These are phyloP conservation scores for Plecotus auritus DNA, from an alignment of 2,113 vertebrate species.

Conservation along the genomic window DNA sequence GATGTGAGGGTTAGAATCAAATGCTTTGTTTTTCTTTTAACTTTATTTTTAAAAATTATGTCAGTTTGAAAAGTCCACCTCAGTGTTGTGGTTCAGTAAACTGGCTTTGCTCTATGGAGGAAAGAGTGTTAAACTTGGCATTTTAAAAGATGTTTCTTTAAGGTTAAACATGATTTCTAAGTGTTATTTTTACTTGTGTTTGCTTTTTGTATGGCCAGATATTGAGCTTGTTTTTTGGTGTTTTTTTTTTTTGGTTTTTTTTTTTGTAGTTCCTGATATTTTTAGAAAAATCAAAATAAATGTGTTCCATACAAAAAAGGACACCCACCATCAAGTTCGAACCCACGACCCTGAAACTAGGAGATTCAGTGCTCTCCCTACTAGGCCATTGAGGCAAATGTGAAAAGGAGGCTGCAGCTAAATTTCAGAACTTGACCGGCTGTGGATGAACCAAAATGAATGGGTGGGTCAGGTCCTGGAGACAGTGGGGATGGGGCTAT, in stretches of 20 bases:
- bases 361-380: slow-evolving; percentile 95
- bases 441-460: not conserved
- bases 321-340: slow-evolving; percentile 91
- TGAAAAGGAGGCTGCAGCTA: fast-evolving
- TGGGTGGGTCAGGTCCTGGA: fast-evolving
- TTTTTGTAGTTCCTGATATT: slow-evolving; percentile 52
- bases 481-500: not conserved
- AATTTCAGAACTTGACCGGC: not conserved
- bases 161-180: slow-evolving; percentile 7
- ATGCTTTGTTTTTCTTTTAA: not conserved
- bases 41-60: not conserved
- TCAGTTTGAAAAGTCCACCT: not conserved
- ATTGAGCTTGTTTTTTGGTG: not conserved
- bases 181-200: slow-evolving; percentile 29
- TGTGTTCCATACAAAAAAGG: slow-evolving; percentile 15
- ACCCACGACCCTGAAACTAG: slow-evolving; percentile 91
- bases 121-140: not conserved
- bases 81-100: not conserved
- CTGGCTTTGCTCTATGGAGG: not conserved
- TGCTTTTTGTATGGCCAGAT: slow-evolving; percentile 3
- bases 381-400: slow-evolving; percentile 86
- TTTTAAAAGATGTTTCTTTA: slow-evolving; percentile 21
- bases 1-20: not conserved
- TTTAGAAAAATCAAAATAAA: slow-evolving; percentile 63
- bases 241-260: not conserved